Base-by-base conservation (phyloP, 2,113 vertebrate genomes). In the Pachypanchax playfairii region DNA sequence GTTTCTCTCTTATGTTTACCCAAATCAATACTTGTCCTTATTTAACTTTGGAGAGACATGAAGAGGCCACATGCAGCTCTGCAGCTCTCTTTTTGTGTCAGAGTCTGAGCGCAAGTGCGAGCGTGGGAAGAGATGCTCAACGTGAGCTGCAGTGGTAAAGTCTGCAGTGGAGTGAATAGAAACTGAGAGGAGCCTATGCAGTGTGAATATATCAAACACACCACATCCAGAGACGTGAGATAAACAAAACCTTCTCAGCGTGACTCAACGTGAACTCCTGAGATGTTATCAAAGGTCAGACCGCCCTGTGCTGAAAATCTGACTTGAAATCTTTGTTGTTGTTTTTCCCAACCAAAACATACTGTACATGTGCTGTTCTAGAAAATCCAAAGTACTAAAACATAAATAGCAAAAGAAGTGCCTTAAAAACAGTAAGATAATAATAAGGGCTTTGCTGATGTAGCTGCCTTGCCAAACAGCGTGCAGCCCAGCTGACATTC, bases 21-120 rank as follows among this genome's bases (percentile, higher is more conserved):
- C 14, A 0, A 48, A 77, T 84, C 69, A 39, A 79, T 83, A 55
- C 9, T 3, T 60, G 82, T 75, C 71, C 78, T 77, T 9, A 29
- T 54, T 48, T 79, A 62, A 85, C 75, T 46, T 33, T 17, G 3
- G 31, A 20, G 4, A 29, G 25, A 36, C 14, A 14, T 1, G n/a
- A 12, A 38, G 21, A 21, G 21, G 21, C 29, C 21, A 33, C 29
- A 11, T 38, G 56, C 28, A n/a, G 42, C 61, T 79, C 58, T 75
- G 68, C 49, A 22, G 49, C 63, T 75, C 31, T 80, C 31, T 6
- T 50, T n/a, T 4, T 62, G 69, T 70, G 73, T 82, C 75, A 81
- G 57, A 69, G 74, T 62, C 26, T 59, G 56, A 65, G 44, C n/a
- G 5, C 41, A 55, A 17, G 44, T 18, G 5, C 41, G 58, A 17